Conservation (phyloP, 2,888 invertebrate species). For the Plagiodera versicolora region DNA sequence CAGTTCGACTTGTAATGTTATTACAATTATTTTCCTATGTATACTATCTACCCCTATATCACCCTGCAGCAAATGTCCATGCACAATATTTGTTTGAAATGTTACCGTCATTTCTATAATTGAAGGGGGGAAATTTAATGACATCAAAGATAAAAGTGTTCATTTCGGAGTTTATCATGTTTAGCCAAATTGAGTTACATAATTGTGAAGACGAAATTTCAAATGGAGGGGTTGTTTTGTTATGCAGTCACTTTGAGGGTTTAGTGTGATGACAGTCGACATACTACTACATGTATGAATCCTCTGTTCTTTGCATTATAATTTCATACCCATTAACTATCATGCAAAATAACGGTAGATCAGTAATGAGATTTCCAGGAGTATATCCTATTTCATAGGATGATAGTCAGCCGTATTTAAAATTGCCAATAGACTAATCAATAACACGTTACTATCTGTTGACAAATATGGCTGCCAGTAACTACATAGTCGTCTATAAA, state of each 20-base stretch:
- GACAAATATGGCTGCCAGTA: no score
- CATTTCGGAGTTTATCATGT: slow-evolving; percentile 31
- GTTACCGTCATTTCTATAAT: slow-evolving; percentile 29
- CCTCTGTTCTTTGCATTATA: no score
- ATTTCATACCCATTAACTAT: no score
- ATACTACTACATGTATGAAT: no score
- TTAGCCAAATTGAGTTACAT: slow-evolving; percentile 28
- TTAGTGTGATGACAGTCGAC: background rate
- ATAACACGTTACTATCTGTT: no score
- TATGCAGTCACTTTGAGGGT: background rate
- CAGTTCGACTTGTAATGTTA: background rate
- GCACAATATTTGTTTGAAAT: slow-evolving; percentile 33
- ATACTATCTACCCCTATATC: slow-evolving; percentile 31
- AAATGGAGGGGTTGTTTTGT: slow-evolving; percentile 2
- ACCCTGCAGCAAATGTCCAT: slow-evolving; percentile 23
- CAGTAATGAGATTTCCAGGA: no score
- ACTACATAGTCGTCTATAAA: no score
- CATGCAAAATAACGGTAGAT: no score
- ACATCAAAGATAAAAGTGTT: slow-evolving; percentile 33
- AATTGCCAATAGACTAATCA: no score
- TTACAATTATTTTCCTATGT: slow-evolving; percentile 31
- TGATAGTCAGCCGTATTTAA: no score
- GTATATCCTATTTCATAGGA: no score
- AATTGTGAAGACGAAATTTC: slow-evolving; percentile 11
- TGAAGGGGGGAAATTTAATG: slow-evolving; percentile 28